Conservation (phyloP, 2,113 vertebrate species). For the Oryzias curvinotus region DNA sequence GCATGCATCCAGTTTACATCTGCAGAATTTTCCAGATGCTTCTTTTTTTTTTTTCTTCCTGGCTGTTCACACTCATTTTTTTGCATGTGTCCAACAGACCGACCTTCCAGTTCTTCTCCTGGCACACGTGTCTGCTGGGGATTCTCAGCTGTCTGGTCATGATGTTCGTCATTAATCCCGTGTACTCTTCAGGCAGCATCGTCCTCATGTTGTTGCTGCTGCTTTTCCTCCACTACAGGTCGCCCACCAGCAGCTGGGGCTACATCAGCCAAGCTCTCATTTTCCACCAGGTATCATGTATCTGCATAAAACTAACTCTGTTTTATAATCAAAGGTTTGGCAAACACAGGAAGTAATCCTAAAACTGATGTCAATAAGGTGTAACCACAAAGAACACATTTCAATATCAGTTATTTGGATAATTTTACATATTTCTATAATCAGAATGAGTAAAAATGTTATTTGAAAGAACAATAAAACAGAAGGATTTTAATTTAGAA, state of each 20-base stretch:
- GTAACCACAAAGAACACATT: too few relatives aligned
- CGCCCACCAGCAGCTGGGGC: conserved; percentile 89
- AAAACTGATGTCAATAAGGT: too few relatives aligned
- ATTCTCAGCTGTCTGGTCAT: conserved; percentile 87
- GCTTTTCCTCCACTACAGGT: conserved; percentile 84
- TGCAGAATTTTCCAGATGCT: too few relatives aligned
- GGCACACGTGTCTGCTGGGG: conserved; percentile 89
- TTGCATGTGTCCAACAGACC: conserved; percentile 73
- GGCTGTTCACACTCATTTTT: not conserved
- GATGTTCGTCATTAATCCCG: conserved; percentile 91
- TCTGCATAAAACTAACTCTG: too few relatives aligned
- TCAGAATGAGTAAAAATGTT: too few relatives aligned
- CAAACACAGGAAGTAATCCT: too few relatives aligned
- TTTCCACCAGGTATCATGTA: conserved; percentile 80
- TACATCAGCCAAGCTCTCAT: conserved; percentile 91
- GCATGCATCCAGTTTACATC: too few relatives aligned
- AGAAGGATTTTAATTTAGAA: too few relatives aligned
- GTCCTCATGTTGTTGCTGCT: conserved; percentile 83
- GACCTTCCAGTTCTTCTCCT: conserved; percentile 88
- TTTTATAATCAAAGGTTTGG: too few relatives aligned
- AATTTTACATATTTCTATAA: too few relatives aligned
- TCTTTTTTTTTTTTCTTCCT: not conserved
- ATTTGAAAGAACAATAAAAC: too few relatives aligned
- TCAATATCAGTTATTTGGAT: too few relatives aligned
- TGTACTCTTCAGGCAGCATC: conserved; percentile 84